Base-by-base conservation (phyloP, 2,888 invertebrate genomes). In the Villa cingulata region DNA sequence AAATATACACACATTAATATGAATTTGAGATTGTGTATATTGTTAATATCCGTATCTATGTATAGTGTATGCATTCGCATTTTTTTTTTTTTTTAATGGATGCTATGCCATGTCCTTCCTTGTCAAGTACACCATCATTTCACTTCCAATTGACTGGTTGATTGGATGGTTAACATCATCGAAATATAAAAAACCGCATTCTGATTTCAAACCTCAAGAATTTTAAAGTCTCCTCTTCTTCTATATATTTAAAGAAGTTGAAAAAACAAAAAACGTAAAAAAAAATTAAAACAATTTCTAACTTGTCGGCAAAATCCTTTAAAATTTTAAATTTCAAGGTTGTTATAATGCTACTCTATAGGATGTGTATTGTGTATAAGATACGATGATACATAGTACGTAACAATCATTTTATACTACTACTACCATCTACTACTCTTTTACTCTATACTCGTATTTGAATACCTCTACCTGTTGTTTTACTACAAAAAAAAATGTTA, bases 121-220 rank as follows among this genome's bases (percentile, higher is more conserved):
- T 23, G 34, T 32, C 29, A 32, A 32, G 29, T 32, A 32, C 12
- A 32, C 29, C 12, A 32, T 32, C 12, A 32, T 12, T 32, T 32
- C 29, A 32, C 29, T 32, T 32, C 29, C 29, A 32, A 32, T 32
- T 37, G 38, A 18, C 40, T 23, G 45, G 34, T 18, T 45, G 39
- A 23, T 45, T 29, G 34, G 14, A 39, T 39, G 19, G 20, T 46
- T 39, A 10, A 27, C 20, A 41, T 40, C 23, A 12, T 20, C 32
- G 19, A 46, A 29, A 20, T 19, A 20, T 19, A 45, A 40, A 27
- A 46, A 46, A 41, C 45, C 45, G 29, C 45, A 46, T 46, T 46
- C 16, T 41, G 34, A 46, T 34, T 36, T 23, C 20, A 32, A 41
- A 46, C 45, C 45, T 46, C 45, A 46, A 16, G 45, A 46, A 46